Evolutionary conservation across 2,888 invertebrate species (phyloP), one percentile per base, ranked within the genome.

Genomic region (Bombylius major): DNA sequence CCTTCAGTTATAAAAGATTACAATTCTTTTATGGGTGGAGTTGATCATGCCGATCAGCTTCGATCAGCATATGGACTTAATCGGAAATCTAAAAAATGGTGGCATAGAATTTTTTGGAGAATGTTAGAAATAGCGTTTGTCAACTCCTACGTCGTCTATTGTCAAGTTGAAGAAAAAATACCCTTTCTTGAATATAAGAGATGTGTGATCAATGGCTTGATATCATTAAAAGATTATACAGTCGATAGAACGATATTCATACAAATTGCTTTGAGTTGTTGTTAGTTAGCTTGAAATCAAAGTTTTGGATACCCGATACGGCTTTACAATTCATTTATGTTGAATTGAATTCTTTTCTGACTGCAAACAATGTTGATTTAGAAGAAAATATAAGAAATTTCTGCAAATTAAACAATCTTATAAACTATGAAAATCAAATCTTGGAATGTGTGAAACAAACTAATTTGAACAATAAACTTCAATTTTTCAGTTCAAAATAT

Each of bases 41-140:
- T 60, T 12, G 56, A 56, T 44, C 56, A 58, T 49, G 52, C 56
- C 31, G 57, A 60, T 54, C 57, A 58, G 46, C 55, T 60, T 33
- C 54, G 54, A 39, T 52, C 53, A 44, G 57, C 55, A n/a, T 57
- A 52, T 39, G 57, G 54, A 13, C 49, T 56, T 34, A 47, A 51
- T 42, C 50, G 42, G 13, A 47, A 47, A 13, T 57, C 54, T 23
- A 57, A 54, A 39, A 54, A 57, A 48, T 54, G 47, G 47, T 57
- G 54, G 51, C 54, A 54, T 54, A 36, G 51, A 13, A 6, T 51
- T 42, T 54, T 55, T 50, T 53, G 56, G 12, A 45, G 48, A 49
- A 51, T 57, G 51, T 32, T 57, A 12, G 32, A 56, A 50, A 56
- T 53, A 14, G 50, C 14, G 39, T 56, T 53, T 13, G 48, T 53